Percentiles rank a stretch among this genome's conserved stretches.
These are phyloP conservation scores for Ophion ellenae DNA, from an alignment of 2,888 invertebrate species.

Conservation along the genomic window DNA sequence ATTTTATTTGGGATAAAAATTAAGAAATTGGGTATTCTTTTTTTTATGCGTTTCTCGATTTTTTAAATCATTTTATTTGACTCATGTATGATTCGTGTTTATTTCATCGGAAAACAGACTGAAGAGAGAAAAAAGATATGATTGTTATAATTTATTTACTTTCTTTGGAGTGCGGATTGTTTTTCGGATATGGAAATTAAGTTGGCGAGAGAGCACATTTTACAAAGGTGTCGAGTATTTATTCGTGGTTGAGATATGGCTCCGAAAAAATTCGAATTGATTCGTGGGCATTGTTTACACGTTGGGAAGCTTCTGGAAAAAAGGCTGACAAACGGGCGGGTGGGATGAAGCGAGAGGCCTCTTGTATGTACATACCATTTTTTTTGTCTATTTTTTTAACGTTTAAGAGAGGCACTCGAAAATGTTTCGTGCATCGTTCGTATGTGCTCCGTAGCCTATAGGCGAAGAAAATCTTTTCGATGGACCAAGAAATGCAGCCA, in stretches of 20 bases:
- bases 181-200: too few relatives aligned
- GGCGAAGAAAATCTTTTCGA: slow-evolving; percentile 9
- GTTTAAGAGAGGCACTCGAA: slow-evolving; percentile 20
- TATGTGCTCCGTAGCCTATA: slow-evolving; percentile 2
- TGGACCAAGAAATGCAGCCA: slow-evolving; percentile 33
- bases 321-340: not conserved
- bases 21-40: too few relatives aligned
- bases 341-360: not conserved
- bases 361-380: not conserved
- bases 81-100: too few relatives aligned
- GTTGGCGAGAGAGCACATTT: not conserved
- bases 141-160: too few relatives aligned
- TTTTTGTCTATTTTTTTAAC: slow-evolving; percentile 19
- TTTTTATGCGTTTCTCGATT: too few relatives aligned
- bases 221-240: not conserved
- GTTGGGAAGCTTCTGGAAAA: not conserved
- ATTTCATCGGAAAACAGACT: not conserved
- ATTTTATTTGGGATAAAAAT: too few relatives aligned
- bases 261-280: not conserved
- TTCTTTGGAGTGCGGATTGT: too few relatives aligned
- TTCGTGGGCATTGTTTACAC: not conserved
- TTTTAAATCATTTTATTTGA: too few relatives aligned
- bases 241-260: not conserved
- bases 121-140: not conserved
- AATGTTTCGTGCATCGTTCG: slow-evolving; percentile 32